Evolutionary conservation across 1,140 invertebrate species (phyloP).

Genomic region (Drosophila sp.): DNA sequence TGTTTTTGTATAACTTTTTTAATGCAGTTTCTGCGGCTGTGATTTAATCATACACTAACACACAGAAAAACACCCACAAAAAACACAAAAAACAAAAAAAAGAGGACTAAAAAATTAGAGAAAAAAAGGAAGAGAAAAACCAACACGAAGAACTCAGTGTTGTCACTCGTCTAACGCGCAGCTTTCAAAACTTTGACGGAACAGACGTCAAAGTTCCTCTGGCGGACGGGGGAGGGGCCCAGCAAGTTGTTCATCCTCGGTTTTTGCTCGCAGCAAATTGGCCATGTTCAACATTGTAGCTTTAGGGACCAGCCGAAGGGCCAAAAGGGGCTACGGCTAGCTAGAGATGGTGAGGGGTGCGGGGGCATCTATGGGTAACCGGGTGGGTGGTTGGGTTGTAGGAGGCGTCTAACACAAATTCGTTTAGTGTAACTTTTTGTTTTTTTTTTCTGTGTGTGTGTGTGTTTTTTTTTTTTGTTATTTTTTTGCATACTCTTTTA

Average conservation of each 20-base stretch:
- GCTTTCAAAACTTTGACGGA: conserved; percentile 70
- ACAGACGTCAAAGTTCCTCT: conserved; percentile 71
- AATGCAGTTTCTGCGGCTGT: conserved; percentile 68
- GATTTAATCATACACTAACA: conserved; percentile 66
- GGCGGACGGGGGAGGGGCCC: conserved; percentile 3
- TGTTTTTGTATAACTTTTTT: conserved; percentile 66
- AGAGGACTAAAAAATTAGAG: background rate
- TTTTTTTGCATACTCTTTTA: conserved; percentile 48
- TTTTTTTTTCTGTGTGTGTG: conserved; percentile 11
- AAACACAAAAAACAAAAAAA: too few relatives aligned
- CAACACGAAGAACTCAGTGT: conserved; percentile 28
- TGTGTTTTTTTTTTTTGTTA: background rate
- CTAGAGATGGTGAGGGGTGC: background rate
- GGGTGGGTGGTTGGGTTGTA: background rate
- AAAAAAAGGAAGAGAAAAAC: background rate
- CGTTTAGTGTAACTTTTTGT: conserved; percentile 54
- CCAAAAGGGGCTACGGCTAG: background rate
- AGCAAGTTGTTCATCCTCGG: conserved; percentile 26
- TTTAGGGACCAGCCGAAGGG: background rate
- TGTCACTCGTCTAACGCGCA: conserved; percentile 63
- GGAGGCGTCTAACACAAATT: conserved; percentile 59
- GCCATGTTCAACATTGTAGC: conserved; percentile 64
- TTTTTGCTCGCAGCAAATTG: conserved; percentile 61
- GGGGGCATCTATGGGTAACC: background rate
- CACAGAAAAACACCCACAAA: conserved; percentile 8